phyloP scores from a whole-genome alignment of 2,113 vertebrate genomes.

The Calypte anna region DNA sequence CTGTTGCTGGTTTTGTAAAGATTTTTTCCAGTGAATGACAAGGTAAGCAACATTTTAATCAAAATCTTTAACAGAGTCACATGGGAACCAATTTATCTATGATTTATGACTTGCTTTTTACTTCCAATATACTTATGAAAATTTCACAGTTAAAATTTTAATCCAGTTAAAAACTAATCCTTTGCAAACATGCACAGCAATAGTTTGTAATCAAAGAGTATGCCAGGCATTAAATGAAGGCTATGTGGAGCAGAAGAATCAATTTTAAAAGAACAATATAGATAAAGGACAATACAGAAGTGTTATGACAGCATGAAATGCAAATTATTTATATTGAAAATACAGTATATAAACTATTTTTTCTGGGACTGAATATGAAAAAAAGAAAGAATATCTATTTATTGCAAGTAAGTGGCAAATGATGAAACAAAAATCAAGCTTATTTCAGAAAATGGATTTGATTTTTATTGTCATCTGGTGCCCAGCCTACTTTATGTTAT shows the following conservation, averaged over 20 bases:
- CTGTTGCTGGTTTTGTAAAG: neutral
- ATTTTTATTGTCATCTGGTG: neutral
- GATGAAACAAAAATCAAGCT: neutral
- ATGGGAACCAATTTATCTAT: neutral
- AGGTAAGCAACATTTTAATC: neutral
- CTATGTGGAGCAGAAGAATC: neutral
- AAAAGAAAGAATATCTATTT: neutral
- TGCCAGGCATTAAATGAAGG: neutral
- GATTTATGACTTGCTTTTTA: neutral
- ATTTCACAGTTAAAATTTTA: neutral
- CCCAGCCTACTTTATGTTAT: neutral
- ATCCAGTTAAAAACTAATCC: neutral
- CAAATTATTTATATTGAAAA: neutral
- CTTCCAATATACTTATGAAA: neutral
- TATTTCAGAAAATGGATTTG: neutral
- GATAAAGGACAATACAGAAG: neutral
- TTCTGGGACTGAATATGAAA: neutral
- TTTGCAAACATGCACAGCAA: neutral
- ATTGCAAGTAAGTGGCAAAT: neutral
- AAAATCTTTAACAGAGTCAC: neutral
- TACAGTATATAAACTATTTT: neutral
- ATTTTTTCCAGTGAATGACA: neutral
- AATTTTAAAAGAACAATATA: neutral
- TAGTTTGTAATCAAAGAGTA: neutral
- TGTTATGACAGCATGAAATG: neutral